Percentiles rank a stretch among this genome's conserved stretches.
Conservation (phyloP, 2,888 invertebrate genomes). For the Sarcophaga carnaria region DNA sequence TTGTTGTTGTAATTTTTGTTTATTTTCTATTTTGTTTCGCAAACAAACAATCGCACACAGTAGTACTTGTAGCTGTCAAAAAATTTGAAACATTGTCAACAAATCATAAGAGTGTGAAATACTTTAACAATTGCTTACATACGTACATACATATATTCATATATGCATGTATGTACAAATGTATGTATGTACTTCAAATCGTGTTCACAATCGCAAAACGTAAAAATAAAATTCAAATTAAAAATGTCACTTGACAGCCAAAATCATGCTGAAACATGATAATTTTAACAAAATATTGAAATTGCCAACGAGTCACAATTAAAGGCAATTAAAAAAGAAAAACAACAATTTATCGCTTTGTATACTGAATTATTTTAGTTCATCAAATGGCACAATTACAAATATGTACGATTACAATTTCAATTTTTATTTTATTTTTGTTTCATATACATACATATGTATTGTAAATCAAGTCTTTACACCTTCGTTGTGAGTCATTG, state of each 20-base stretch:
- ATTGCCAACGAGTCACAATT: neutral
- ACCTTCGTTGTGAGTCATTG: conserved; percentile 35
- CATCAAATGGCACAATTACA: conserved; percentile 25
- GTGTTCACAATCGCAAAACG: neutral
- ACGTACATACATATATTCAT: too few species aligned
- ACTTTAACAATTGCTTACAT: neutral
- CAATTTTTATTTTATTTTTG: neutral
- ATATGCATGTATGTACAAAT: too few species aligned
- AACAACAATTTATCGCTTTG: neutral
- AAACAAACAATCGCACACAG: conserved; percentile 1
- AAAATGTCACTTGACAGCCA: conserved; percentile 20
- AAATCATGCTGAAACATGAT: too few species aligned
- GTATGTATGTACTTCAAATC: neutral
- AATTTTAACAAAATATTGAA: neutral
- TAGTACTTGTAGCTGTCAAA: conserved; percentile 48
- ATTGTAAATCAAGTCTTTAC: neutral
- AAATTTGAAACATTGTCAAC: conserved; percentile 23
- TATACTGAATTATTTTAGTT: conserved; percentile 6
- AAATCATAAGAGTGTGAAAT: conserved; percentile 37
- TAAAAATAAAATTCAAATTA: neutral
- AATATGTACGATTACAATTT: too few species aligned
- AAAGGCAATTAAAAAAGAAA: neutral
- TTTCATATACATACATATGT: neutral
- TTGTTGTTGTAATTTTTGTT: too few species aligned
- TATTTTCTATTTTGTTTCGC: neutral